These are phyloP conservation scores for Lonchura striata DNA, from an alignment of 2,113 vertebrate species.

Conservation along the genomic window DNA sequence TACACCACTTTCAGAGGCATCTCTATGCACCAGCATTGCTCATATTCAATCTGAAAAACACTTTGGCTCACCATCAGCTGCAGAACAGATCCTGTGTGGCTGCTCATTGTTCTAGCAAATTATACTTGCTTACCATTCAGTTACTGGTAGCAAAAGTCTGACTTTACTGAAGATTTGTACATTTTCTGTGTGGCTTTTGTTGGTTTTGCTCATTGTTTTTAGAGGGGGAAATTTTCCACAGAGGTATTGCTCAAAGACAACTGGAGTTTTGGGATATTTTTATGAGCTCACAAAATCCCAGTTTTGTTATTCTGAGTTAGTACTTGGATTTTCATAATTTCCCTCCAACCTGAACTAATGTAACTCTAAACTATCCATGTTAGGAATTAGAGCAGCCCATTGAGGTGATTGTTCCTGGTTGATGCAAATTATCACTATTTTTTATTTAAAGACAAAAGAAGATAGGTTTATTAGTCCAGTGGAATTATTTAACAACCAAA, in stretches of 20 bases:
- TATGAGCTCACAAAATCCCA: neutral
- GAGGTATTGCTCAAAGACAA: neutral
- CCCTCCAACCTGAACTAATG: neutral
- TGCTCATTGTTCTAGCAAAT: rapidly evolving
- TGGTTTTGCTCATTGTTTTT: neutral
- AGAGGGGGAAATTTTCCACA: rapidly evolving
- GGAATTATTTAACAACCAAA: neutral
- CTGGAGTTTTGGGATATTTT: neutral
- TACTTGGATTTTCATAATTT: neutral
- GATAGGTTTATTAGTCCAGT: neutral
- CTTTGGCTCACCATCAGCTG: neutral
- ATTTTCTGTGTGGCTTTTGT: neutral
- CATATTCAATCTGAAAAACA: neutral
- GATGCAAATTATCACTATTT: neutral
- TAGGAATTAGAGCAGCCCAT: neutral
- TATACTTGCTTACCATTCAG: neutral
- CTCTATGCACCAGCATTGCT: neutral
- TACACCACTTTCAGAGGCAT: neutral
- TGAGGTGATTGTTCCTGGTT: neutral
- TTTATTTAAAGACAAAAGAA: neutral
- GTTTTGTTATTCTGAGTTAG: neutral
- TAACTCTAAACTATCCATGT: neutral
- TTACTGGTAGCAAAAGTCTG: neutral
- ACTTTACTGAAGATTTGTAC: neutral
- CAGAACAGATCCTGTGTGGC: neutral